Percentiles rank a stretch among this genome's conserved stretches.
Conservation (phyloP, 2,888 invertebrate genomes). For the Mesorhabditis sp. region DNA sequence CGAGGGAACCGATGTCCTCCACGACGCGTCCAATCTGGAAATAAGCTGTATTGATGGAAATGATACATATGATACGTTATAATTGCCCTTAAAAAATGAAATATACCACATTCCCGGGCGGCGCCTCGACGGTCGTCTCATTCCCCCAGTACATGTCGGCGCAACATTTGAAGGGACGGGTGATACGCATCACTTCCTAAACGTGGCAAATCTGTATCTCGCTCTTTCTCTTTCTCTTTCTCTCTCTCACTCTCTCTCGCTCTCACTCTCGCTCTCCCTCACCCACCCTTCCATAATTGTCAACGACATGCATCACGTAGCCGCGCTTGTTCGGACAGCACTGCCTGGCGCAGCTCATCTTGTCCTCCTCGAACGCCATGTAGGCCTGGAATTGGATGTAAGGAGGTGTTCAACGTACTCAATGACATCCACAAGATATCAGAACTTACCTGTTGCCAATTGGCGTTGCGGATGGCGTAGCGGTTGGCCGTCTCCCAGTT, state of each 20-base stretch:
- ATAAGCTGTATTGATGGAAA: neutral
- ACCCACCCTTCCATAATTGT: neutral
- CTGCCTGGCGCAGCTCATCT: neutral
- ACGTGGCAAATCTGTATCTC: neutral
- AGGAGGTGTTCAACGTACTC: no score
- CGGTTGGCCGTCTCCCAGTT: neutral
- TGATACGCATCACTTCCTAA: neutral
- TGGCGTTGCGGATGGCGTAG: neutral
- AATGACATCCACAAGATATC: neutral
- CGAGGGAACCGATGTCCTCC: neutral
- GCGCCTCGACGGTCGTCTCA: slow-evolving; percentile 1
- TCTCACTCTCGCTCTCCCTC: neutral
- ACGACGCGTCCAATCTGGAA: neutral
- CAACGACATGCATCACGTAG: neutral
- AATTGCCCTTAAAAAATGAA: neutral
- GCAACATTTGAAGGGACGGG: neutral
- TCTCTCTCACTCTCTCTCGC: neutral
- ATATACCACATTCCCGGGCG: slow-evolving; percentile 1
- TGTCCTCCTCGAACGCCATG: neutral
- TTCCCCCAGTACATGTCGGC: neutral
- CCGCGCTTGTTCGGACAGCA: neutral
- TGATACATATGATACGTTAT: neutral
- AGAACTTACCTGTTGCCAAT: neutral
- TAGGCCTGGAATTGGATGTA: neutral
- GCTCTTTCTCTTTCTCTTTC: neutral